Base-by-base conservation (phyloP, 2,888 invertebrate species). In the Brachynemurus nebulosus region DNA sequence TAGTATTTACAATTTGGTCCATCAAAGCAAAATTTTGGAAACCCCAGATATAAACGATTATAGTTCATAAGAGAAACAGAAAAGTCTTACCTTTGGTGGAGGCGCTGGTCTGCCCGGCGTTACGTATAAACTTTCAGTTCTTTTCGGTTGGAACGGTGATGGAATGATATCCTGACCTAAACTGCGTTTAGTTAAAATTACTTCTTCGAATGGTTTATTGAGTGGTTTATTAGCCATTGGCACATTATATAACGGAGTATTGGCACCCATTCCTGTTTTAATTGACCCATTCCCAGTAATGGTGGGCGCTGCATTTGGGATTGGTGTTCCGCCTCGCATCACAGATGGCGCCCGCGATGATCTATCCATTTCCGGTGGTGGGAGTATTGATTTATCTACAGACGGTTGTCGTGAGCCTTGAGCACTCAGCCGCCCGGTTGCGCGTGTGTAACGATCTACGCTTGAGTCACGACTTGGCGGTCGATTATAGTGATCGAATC, bases 401-500 rank as follows among this genome's bases (percentile, higher is more conserved):
- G 86, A 86, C 23, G 86, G 74, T 59, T 86, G 86, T 47, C 88
- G 72, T 1, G 86, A 86, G 42, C 59, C 59, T 53, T 71, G 71
- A n/a, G n/a, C n/a, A n/a, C n/a, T n/a, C 51, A 78, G 60, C 46
- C 77, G 66, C 51, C 75, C 75, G 40, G 78, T 72, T 18, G 84
- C 80, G 48, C 82, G 71, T 4, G 80, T 76, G 59, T 82, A 86
- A 52, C 63, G 55, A 67, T 89, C 89, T 37, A 86, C 84, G 67
- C 89, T 89, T 48, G 83, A 80, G 61, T 89, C 88, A 59, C 89
- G 72, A 67, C 89, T 89, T 1, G 89, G 88, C 42, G 90, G 88
- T 61, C 86, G 72, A 64, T 89, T 88, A 64, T 95, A 95, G 61
- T 95, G 93, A 64, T 93, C 93, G 61, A 91, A 89, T 59, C 89